Conservation (phyloP, 2,888 invertebrate genomes). For the Hoplodrina ambigua region DNA sequence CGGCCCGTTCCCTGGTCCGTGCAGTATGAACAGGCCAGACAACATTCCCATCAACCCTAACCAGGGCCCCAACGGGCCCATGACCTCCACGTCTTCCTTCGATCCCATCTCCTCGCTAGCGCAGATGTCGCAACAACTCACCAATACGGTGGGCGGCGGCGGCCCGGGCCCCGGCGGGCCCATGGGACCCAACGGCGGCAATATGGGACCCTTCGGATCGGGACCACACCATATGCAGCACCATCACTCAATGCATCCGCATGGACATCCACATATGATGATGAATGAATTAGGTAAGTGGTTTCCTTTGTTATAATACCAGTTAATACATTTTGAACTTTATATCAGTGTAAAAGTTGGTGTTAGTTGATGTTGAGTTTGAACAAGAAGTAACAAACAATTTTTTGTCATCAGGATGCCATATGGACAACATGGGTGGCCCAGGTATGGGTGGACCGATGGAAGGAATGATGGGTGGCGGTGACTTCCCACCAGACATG, state of each 20-base stretch:
- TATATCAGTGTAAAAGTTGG: neutral
- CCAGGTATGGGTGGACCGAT: slow-evolving; percentile 89
- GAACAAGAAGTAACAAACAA: neutral
- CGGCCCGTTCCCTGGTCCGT: slow-evolving; percentile 89
- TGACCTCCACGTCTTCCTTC: slow-evolving; percentile 92
- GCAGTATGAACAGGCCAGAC: slow-evolving; percentile 87
- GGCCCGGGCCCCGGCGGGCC: slow-evolving; percentile 80
- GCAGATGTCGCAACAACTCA: slow-evolving; percentile 98
- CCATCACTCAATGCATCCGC: slow-evolving; percentile 87
- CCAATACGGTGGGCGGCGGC: slow-evolving; percentile 92
- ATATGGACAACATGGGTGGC: slow-evolving; percentile 88
- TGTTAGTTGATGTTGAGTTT: too few species aligned
- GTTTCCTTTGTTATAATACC: neutral
- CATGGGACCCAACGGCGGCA: slow-evolving; percentile 81
- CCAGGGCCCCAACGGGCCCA: slow-evolving; percentile 89
- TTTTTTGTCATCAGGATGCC: slow-evolving; percentile 78
- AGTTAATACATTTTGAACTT: neutral
- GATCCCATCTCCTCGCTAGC: slow-evolving; percentile 98
- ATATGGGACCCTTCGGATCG: slow-evolving; percentile 84
- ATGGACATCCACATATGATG: slow-evolving; percentile 88
- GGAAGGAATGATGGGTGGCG: slow-evolving; percentile 89
- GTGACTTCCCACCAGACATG: slow-evolving; percentile 88
- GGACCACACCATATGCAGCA: slow-evolving; percentile 87
- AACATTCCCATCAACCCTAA: slow-evolving; percentile 88
- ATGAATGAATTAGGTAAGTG: slow-evolving; percentile 87